Percentiles rank a stretch among this genome's conserved stretches.
These are phyloP conservation scores for Corythaixoides concolor DNA, from an alignment of 2,113 vertebrate genomes.

Conservation along the genomic window DNA sequence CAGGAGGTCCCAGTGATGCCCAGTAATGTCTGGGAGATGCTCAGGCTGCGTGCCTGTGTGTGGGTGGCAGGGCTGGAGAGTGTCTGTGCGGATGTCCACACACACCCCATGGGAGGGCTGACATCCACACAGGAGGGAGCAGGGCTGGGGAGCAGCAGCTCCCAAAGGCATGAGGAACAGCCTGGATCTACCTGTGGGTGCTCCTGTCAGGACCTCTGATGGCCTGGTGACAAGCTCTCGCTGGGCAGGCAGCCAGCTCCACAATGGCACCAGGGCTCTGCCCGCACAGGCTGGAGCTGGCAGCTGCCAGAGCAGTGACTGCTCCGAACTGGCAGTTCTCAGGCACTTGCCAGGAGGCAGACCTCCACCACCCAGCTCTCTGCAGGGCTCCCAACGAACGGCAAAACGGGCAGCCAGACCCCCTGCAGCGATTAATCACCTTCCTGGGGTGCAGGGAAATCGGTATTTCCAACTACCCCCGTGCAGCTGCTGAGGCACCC, in stretches of 20 bases:
- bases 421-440: not conserved
- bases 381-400: not conserved
- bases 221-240: fast-evolving
- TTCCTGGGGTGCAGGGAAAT: not conserved
- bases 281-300: not conserved
- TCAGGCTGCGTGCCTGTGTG: fast-evolving
- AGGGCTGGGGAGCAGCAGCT: not conserved
- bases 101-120: not conserved
- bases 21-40: not conserved
- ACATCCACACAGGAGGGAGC: not conserved
- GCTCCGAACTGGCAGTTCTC: not conserved
- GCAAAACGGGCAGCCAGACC: not conserved
- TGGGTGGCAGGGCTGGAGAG: not conserved
- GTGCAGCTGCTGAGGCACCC: not conserved
- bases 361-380: not conserved
- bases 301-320: not conserved
- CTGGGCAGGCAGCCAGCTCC: not conserved
- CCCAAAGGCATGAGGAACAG: not conserved
- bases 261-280: not conserved
- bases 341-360: not conserved
- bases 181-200: not conserved
- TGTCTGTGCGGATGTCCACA: fast-evolving
- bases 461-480: fast-evolving
- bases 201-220: not conserved
- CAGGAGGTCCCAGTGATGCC: fast-evolving